Base-by-base conservation (phyloP, 92 coral and sea anemone species). In the Chrysogorgia sp. region DNA sequence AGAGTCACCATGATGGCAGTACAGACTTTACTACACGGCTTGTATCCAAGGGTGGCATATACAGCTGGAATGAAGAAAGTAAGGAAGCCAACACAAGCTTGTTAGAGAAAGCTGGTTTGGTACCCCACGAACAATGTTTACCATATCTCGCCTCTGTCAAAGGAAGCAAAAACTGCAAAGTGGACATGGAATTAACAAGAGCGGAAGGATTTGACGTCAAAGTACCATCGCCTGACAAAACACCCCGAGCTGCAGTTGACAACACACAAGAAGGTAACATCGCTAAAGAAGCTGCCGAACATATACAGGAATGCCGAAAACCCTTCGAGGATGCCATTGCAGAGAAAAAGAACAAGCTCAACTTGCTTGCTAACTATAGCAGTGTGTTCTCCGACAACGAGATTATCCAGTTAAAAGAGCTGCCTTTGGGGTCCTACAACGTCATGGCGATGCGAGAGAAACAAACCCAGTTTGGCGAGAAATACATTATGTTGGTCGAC, bases 401-500 rank as follows among this genome's bases (percentile, higher is more conserved):
- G 58, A 79, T 70, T 21, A 81, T 81, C 85, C 85, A 71, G 22
- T 48, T 71, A 29, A 81, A 58, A 40, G 40, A 81, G 0, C 15
- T 68, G 12, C 58, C 85, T 37, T 22, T 67, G 30, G 50, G 50
- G 50, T 43, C 50, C 77, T 77, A 77, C 41, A 67, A 67, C 40
- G 67, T 77, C 57, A 77, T 60, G 82, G 82, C 82, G 26, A 77
- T 77, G 77, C 82, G 76, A 33, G 82, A 77, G 41, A 43, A 32
- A 22, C 82, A 77, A 34, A 77, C 82, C 76, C 82, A 77, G 40
- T 77, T 63, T 35, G 82, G 82, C 3, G 55, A 77, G 82, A 77
- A 77, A 40, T 37, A 30, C 19, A 58, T 67, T 3, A 33, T 76
- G 76, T 20, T 40, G 85, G 30, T 81, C 69, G 31, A 24, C 55